Evolutionary conservation across 92 coral and sea anemone species (phyloP).

Genomic region (Muricea muricata): DNA sequence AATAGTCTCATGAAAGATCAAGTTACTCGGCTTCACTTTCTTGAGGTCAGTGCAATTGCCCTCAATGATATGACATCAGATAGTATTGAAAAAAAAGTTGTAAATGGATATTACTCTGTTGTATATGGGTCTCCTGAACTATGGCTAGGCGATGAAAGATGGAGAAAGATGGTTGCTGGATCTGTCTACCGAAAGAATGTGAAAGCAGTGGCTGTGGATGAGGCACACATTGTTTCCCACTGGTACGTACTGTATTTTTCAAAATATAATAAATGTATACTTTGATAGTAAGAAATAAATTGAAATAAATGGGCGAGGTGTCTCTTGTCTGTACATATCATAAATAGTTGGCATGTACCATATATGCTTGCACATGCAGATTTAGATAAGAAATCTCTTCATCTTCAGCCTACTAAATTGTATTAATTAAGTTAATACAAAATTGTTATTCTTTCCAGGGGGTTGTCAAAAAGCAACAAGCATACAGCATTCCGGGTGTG

Average conservation of each 20-base stretch:
- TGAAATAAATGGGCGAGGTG: neutral
- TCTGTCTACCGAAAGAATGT: conserved; percentile 5
- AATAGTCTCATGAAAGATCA: conserved; percentile 32
- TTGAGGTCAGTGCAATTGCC: conserved; percentile 4
- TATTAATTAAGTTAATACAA: no score
- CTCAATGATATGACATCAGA: neutral
- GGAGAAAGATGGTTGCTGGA: conserved; percentile 34
- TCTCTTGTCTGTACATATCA: neutral
- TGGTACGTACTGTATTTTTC: conserved; percentile 24
- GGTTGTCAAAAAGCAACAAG: conserved; percentile 47
- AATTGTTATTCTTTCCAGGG: conserved; percentile 23
- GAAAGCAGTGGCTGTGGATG: conserved; percentile 40
- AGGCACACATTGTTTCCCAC: conserved; percentile 46
- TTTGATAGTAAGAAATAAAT: neutral
- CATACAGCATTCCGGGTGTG: conserved; percentile 54
- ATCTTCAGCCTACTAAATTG: neutral
- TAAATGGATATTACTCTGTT: conserved; percentile 28
- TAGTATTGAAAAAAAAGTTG: neutral
- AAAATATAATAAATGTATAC: neutral
- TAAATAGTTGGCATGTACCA: no score
- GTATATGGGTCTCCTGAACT: conserved; percentile 44
- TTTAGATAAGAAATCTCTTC: neutral
- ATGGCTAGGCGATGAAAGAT: conserved; percentile 34
- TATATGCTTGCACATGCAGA: no score
- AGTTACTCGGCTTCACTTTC: conserved; percentile 25